Base-by-base conservation (phyloP, 2,888 invertebrate species). In the Carabus problematicus region DNA sequence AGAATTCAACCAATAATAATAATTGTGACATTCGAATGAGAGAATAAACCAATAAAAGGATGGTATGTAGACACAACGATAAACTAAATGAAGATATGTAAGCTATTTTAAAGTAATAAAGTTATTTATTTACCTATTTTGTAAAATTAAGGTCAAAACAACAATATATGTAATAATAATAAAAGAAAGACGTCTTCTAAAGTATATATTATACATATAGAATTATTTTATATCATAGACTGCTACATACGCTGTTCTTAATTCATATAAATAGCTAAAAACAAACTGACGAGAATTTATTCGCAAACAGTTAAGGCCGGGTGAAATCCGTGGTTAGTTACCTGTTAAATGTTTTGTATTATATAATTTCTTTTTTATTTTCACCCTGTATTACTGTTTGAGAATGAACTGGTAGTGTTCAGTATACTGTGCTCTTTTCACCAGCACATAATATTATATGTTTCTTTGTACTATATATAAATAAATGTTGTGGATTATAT, bases 401-500 rank as follows among this genome's bases (percentile, higher is more conserved):
- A 54, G 29, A 29, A 29, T 29, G 29, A 29, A 29, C 29, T 29
- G 29, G 6, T 6, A 29, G 29, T 29, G 29, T 29, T 6, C n/a
- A 8, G 19, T n/a, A 56, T 29, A 41, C 19, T 16, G 64, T 64
- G 66, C 59, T 66, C 45, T 54, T 9, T 59, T 59, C 16, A n/a
- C 12, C 42, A 18, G 56, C 56, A 47, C 66, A 29, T 45, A 39
- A 49, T 49, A 66, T 66, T 64, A 58, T 66, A 66, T 43, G 47
- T 66, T 66, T 66, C 49, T 47, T 66, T 66, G 66, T 66, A 66
- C 59, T 59, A 66, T 66, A 64, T 64, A 64, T 64, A 64, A 66
- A 66, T 66, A 66, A 66, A 66, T 66, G 66, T 66, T 66, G 66
- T 66, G 66, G 66, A 66, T 66, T 64, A 56, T 56, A 56, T 56